Base-by-base conservation (phyloP, 2,113 vertebrate genomes). In the Xiphophorus maculatus region DNA sequence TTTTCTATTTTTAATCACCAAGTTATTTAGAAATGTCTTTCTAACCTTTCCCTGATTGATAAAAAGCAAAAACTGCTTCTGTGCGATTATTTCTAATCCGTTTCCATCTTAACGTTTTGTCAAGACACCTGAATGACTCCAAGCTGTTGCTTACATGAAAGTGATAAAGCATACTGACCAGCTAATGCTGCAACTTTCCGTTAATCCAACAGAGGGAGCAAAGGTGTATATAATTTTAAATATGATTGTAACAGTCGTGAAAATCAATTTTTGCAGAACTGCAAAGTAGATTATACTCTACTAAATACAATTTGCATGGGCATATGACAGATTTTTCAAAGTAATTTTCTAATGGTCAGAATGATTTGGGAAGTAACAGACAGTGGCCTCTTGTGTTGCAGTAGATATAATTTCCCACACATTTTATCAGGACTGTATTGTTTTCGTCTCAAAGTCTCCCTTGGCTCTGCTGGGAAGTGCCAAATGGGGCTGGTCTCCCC, bases 371-470 rank as follows among this genome's bases (percentile, higher is more conserved):
- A 9, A 25, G 51, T 3, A 58, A 58, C 51, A 54, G 51, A 22
- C 19, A 58, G 51, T 58, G 51, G 22, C 51, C 25, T 30, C 64
- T 1, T 40, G 28, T 11, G 33, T 30, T 54, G 11, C 37, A 48
- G 17, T 0, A 58, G 32, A 3, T 1, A 48, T 61, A 8, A n/a
- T 60, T 76, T 85, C 74, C 69, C 75, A 87, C 32, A 17, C 40
- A 44, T 48, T 62, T 67, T 87, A 85, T 81, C 71, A 81, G 63
- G 0, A 70, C n/a, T 63, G 2, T 3, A 37, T 10, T 60, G 19
- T 73, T 70, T 70, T 44, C 44, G 60, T 67, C 30, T 74, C 32
- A 69, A 63, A 40, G 4, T 73, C 32, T 74, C 37, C 37, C 54
- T 25, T 5, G 25, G 61, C 84, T 35, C 33, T 0, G 4, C 15